phyloP scores from a whole-genome alignment of 2,888 invertebrate species.

The Lagria hirta region DNA sequence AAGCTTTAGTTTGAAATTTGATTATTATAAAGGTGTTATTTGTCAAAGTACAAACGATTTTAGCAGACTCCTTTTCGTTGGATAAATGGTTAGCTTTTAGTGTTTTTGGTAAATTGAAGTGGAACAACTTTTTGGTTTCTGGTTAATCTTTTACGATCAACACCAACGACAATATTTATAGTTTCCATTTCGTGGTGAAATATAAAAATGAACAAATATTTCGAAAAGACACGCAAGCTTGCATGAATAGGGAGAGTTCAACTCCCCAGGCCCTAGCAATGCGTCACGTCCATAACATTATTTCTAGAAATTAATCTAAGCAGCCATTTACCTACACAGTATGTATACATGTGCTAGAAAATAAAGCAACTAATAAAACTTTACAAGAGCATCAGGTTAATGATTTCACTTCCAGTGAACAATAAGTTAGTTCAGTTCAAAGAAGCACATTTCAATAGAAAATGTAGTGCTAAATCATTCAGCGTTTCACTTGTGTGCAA shows the following conservation, averaged over 20 bases:
- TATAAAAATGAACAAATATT: conserved; percentile 30
- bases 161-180: conserved; percentile 23
- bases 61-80: no score
- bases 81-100: no score
- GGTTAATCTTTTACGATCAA: conserved; percentile 18
- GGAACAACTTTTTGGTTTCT: no score
- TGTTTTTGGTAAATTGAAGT: no score
- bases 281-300: conserved; percentile 24
- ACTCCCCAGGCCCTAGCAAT: conserved; percentile 20
- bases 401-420: conserved; percentile 19
- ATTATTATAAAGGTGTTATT: no score
- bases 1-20: no score
- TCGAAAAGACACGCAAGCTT: conserved; percentile 21
- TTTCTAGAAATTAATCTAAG: conserved; percentile 23
- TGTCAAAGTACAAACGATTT: no score
- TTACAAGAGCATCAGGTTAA: conserved; percentile 6
- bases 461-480: conserved; percentile 21
- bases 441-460: conserved; percentile 15
- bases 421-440: conserved; percentile 16
- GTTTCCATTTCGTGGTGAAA: conserved; percentile 22
- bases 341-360: conserved; percentile 5
- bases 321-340: conserved; percentile 20
- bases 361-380: conserved; percentile 11
- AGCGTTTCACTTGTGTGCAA: conserved; percentile 10
- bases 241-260: conserved; percentile 20